Percentiles rank a stretch among this genome's conserved stretches.
phyloP scores from a whole-genome alignment of 1,140 invertebrate genomes.

The Zaprionus ghesquierei region DNA sequence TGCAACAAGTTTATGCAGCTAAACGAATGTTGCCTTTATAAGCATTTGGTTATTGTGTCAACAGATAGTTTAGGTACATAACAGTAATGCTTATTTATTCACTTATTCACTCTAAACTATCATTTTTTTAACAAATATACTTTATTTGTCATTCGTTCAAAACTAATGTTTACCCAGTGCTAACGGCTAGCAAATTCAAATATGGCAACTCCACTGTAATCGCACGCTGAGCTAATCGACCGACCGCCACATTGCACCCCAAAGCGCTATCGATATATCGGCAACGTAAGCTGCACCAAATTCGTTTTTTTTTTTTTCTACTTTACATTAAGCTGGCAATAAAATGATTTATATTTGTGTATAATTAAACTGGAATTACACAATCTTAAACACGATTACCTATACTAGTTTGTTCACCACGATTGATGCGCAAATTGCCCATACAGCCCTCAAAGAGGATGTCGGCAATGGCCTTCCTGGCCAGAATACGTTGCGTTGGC shows the following conservation, averaged over 20 bases:
- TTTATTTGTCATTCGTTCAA: no score
- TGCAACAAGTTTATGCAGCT: neutral
- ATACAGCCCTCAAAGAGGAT: constrained; percentile 77
- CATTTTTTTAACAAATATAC: neutral
- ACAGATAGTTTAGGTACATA: no score
- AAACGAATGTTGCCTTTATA: neutral
- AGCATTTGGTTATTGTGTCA: neutral
- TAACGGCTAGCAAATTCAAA: neutral
- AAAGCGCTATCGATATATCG: neutral
- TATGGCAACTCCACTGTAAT: neutral
- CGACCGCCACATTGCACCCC: neutral
- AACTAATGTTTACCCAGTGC: no score
- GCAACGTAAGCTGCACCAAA: neutral
- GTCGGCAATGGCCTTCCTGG: constrained; percentile 72
- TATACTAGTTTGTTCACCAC: constrained; percentile 42
- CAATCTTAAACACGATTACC: constrained; percentile 27
- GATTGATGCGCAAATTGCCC: constrained; percentile 72
- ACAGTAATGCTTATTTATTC: neutral
- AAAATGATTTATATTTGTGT: neutral
- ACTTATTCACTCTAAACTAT: neutral
- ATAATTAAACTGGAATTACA: neutral
- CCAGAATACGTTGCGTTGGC: constrained; percentile 65
- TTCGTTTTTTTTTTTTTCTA: neutral
- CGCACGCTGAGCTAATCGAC: neutral
- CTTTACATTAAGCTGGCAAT: neutral